Evolutionary conservation across 1,140 invertebrate species (phyloP).

Genomic region (Drosophila nannoptera): DNA sequence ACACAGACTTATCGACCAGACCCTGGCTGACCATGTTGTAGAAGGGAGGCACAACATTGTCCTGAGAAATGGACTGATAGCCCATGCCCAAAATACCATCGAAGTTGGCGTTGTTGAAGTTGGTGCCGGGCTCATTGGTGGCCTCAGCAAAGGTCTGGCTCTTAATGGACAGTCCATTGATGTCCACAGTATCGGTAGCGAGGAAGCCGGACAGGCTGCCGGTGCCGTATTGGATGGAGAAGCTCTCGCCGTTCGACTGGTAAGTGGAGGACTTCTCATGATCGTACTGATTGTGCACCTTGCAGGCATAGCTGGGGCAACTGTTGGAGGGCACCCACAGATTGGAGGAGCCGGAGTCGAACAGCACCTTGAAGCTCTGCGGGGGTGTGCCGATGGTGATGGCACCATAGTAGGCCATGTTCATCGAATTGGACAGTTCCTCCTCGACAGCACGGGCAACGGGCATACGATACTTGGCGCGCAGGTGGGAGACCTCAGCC

Average conservation of each 20-base stretch:
- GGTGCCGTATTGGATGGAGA: constrained; percentile 96
- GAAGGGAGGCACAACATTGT: constrained; percentile 94
- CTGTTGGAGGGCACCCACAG: constrained; percentile 98
- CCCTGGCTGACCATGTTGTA: constrained; percentile 95
- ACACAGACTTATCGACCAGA: constrained; percentile 87
- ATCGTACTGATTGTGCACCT: constrained; percentile 91
- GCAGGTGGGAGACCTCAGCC: constrained; percentile 55
- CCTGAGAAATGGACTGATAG: constrained; percentile 91
- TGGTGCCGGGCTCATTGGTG: constrained; percentile 90
- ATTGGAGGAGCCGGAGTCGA: constrained; percentile 99
- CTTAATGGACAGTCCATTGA: constrained; percentile 84
- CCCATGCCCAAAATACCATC: constrained; percentile 98
- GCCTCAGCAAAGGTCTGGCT: constrained; percentile 99
- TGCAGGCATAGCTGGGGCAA: constrained; percentile 95
- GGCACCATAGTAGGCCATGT: constrained; percentile 97
- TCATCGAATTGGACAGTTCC: constrained; percentile 94
- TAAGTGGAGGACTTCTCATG: constrained; percentile 90
- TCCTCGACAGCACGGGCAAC: constrained; percentile 80
- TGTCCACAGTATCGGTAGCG: constrained; percentile 90
- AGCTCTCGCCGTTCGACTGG: constrained; percentile 91
- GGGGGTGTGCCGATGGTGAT: constrained; percentile 95
- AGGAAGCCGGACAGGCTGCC: constrained; percentile 97
- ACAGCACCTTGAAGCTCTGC: constrained; percentile 96
- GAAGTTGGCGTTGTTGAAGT: constrained; percentile 95
- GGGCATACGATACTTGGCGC: constrained; percentile 55